Conservation (phyloP, 1,140 invertebrate genomes). For the Nymphalis io region DNA sequence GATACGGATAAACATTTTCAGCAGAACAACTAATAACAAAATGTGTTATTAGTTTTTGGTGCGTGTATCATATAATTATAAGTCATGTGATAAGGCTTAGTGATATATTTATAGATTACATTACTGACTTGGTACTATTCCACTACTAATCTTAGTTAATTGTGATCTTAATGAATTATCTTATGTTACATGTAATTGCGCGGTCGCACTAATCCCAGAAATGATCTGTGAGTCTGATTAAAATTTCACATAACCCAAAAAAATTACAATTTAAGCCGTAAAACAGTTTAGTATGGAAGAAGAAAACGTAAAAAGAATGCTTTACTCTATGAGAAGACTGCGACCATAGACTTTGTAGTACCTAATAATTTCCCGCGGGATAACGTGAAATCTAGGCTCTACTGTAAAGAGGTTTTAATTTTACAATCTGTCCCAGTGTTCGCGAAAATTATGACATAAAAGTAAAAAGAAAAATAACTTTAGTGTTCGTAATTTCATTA, state of each 20-base stretch:
- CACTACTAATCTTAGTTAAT: too few species aligned
- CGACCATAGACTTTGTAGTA: slow-evolving; percentile 9
- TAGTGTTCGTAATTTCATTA: not conserved
- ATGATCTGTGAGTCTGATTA: not conserved
- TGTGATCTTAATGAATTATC: too few species aligned
- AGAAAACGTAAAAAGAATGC: not conserved
- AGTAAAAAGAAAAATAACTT: not conserved
- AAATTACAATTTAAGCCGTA: not conserved
- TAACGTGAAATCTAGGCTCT: not conserved
- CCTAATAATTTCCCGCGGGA: slow-evolving; percentile 33
- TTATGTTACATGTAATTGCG: too few species aligned
- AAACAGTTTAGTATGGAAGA: not conserved
- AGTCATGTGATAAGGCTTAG: too few species aligned
- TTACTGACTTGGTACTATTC: too few species aligned
- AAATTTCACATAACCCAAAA: not conserved
- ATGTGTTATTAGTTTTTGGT: too few species aligned
- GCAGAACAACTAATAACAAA: too few species aligned
- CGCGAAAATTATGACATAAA: not conserved
- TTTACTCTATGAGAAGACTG: not conserved
- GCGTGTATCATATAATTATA: too few species aligned
- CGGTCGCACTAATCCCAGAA: too few species aligned
- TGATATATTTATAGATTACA: too few species aligned
- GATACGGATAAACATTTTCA: too few species aligned
- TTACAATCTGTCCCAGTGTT: not conserved
- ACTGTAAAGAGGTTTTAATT: not conserved